These are phyloP conservation scores for Edolisoma coerulescens DNA, from an alignment of 2,113 vertebrate genomes.

Conservation along the genomic window DNA sequence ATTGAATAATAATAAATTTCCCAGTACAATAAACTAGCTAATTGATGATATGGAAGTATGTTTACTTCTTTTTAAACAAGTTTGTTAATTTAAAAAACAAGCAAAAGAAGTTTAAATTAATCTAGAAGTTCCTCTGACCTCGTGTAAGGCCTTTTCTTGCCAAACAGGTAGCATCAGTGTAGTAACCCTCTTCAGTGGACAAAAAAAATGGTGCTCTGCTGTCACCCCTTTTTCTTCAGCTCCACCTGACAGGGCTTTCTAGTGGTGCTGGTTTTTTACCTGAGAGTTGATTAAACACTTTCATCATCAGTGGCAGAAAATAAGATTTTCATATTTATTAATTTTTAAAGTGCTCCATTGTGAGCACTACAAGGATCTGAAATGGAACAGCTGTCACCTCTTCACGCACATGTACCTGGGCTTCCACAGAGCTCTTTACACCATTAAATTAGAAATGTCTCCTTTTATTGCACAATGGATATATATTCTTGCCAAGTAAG, in stretches of 20 bases:
- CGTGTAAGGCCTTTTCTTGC: background rate
- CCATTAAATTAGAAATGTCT: background rate
- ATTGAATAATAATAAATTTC: background rate
- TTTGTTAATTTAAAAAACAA: background rate
- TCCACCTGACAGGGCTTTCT: conserved; percentile 19
- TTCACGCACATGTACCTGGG: background rate
- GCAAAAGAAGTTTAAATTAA: background rate
- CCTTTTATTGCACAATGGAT: background rate
- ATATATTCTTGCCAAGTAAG: background rate
- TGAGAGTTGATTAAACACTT: conserved; percentile 54
- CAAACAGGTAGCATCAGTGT: background rate
- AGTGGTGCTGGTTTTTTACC: background rate
- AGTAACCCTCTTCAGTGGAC: background rate
- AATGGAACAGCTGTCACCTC: conserved; percentile 69
- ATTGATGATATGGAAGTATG: background rate
- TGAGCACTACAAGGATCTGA: conserved; percentile 52
- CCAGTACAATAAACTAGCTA: background rate
- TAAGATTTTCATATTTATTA: conserved; percentile 49
- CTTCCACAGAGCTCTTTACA: conserved; percentile 48
- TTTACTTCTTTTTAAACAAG: background rate
- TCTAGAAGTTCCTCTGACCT: background rate
- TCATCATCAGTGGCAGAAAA: conserved; percentile 43
- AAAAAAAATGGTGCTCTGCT: background rate
- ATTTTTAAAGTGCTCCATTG: conserved; percentile 70
- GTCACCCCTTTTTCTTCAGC: background rate